Percentiles rank a stretch among this genome's conserved stretches.
Conservation (phyloP, 2,888 invertebrate genomes). For the Pristionchus exspectatus region DNA sequence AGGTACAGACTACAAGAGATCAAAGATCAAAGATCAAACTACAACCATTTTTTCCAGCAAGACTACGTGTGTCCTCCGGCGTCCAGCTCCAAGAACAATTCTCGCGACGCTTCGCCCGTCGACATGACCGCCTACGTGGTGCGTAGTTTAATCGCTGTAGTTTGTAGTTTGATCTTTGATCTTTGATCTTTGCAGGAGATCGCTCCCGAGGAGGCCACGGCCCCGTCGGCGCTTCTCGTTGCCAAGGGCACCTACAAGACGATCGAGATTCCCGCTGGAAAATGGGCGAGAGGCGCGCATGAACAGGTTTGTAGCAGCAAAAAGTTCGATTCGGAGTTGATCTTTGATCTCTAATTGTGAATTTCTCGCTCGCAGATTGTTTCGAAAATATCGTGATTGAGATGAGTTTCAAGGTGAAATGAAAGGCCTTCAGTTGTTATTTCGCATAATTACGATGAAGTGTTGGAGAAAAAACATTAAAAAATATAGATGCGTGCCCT, state of each 20-base stretch:
- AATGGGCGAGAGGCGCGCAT: slow-evolving; percentile 43
- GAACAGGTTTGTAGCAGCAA: slow-evolving; percentile 16
- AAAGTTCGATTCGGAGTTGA: too few species aligned
- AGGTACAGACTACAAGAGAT: not conserved
- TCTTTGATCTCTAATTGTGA: not conserved
- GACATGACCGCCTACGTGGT: slow-evolving; percentile 45
- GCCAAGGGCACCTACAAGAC: slow-evolving; percentile 49
- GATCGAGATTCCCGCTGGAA: not conserved
- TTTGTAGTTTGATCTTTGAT: slow-evolving; percentile 5
- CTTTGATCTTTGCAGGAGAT: slow-evolving; percentile 40
- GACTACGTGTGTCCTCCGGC: slow-evolving; percentile 29
- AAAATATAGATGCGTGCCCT: slow-evolving; percentile 28
- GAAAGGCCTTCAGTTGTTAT: not conserved
- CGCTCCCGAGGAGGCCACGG: not conserved
- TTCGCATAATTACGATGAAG: not conserved
- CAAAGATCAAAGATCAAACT: slow-evolving; percentile 24
- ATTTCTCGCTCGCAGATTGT: not conserved
- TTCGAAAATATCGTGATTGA: not conserved
- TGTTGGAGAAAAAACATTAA: not conserved
- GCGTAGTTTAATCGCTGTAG: not conserved
- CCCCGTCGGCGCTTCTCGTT: slow-evolving; percentile 1
- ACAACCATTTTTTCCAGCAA: not conserved
- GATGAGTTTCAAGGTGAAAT: not conserved
- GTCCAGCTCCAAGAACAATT: not conserved
- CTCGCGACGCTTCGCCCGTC: not conserved